phyloP scores from a whole-genome alignment of 2,888 invertebrate genomes.

The Lampropteryx suffumata region DNA sequence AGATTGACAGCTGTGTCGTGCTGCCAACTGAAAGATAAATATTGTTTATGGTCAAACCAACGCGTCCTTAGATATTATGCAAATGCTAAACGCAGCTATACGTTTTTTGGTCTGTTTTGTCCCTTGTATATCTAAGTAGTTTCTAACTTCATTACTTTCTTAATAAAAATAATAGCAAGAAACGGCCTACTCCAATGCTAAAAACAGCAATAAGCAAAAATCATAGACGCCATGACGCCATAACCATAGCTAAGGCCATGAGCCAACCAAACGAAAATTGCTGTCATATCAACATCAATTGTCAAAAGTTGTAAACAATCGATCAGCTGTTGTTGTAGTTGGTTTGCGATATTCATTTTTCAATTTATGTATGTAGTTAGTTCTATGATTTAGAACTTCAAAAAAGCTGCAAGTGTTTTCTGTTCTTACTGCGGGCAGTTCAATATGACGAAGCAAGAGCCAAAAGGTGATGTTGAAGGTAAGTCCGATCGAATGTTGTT shows the following conservation, averaged over 20 bases:
- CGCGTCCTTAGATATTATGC: too few species aligned
- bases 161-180: background rate
- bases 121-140: too few species aligned
- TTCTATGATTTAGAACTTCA: too few species aligned
- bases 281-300: slow-evolving; percentile 18
- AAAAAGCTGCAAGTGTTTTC: background rate
- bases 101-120: too few species aligned
- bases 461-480: slow-evolving; percentile 50
- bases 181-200: too few species aligned
- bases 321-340: slow-evolving; percentile 22
- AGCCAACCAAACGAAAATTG: slow-evolving; percentile 14
- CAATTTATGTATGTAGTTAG: background rate
- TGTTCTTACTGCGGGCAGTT: background rate
- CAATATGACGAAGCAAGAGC: slow-evolving; percentile 42
- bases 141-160: too few species aligned
- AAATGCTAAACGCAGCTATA: too few species aligned
- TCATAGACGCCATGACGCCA: background rate
- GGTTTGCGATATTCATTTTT: background rate
- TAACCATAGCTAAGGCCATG: slow-evolving; percentile 2
- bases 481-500: slow-evolving; percentile 26
- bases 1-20: slow-evolving; percentile 23
- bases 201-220: slow-evolving; percentile 10
- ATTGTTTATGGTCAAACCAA: slow-evolving; percentile 7
- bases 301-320: slow-evolving; percentile 30
- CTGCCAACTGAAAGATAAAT: slow-evolving; percentile 18